Evolutionary conservation across 1,140 invertebrate species (phyloP), one percentile per base, ranked within the genome.

Genomic region (Bemisia tabaci): DNA sequence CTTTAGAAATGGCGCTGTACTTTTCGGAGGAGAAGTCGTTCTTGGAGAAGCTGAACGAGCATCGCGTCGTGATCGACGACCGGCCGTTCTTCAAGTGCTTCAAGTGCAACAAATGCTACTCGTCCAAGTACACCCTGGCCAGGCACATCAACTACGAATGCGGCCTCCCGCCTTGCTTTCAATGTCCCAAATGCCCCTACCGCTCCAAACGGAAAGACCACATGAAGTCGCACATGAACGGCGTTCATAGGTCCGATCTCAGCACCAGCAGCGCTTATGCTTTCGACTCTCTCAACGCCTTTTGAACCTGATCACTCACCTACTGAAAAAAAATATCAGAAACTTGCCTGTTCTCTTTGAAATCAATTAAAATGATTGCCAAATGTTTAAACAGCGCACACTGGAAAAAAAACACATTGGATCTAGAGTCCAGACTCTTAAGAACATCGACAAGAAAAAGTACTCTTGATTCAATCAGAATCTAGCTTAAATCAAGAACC

Each of bases 101-200:
- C 33, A 48, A 48, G 33, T 48, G 33, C 33, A 48, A 48, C 33
- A 48, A 48, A 48, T 72, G 69, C 33, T 81, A 81, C 65, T 73
- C 74, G 2, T 76, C 77, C 67, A 78, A 77, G 58, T 75, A 76
- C 26, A 79, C 81, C 2, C 72, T 84, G 60, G 76, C 75, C 66
- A 78, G 78, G 61, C 82, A 83, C 69, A 73, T 81, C 17, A 75
- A 78, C 22, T 79, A 81, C 64, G 82, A 83, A 65, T 83, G 82
- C 66, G 80, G 81, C 27, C 79, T 80, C 63, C 76, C 77, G 39
- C 81, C 81, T 24, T 73, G 77, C 17, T 82, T 81, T 69, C 71
- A 74, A 26, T 82, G 82, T 70, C 75, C 75, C 0, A 70, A 79
- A 33, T 83, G 82, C 65, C 74, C 77, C 24, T 76, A 78, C 66